phyloP scores from a whole-genome alignment of 2,797 vertebrate species.

The Cyprinella venusta region DNA sequence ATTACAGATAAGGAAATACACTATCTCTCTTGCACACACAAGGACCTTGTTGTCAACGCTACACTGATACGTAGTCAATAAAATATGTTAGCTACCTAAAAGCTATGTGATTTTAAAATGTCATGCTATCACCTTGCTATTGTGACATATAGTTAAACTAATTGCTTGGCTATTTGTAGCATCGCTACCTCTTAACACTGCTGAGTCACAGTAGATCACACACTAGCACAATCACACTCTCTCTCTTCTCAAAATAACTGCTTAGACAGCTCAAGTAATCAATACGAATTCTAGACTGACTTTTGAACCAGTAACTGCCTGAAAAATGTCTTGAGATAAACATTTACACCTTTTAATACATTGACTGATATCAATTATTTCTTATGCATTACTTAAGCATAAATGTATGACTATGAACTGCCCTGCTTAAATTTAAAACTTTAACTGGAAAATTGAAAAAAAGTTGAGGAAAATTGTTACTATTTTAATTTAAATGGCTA shows the following conservation, averaged over 20 bases:
- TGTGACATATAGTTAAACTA: neutral
- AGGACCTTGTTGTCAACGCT: neutral
- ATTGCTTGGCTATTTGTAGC: neutral
- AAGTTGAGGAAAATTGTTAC: neutral
- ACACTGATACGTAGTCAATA: neutral
- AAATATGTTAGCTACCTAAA: neutral
- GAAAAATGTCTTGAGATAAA: neutral
- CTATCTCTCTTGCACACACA: no score
- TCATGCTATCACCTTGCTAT: neutral
- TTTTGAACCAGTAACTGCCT: neutral
- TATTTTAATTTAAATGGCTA: no score
- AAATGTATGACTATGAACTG: neutral
- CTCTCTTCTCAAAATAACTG: conserved; percentile 20
- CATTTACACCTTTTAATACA: neutral
- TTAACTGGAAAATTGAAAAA: neutral
- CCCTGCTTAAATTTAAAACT: neutral
- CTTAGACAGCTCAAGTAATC: neutral
- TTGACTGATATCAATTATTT: neutral
- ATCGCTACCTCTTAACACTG: neutral
- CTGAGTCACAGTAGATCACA: neutral
- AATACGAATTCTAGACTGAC: neutral
- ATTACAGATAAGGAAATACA: neutral
- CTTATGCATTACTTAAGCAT: neutral
- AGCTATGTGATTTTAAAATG: neutral
- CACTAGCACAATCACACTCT: neutral